A percentile compares a stretch with the other conserved stretches of the same genome.
Evolutionary conservation across 2,113 vertebrate species (phyloP).

Genomic region (Ahaetulla prasina): DNA sequence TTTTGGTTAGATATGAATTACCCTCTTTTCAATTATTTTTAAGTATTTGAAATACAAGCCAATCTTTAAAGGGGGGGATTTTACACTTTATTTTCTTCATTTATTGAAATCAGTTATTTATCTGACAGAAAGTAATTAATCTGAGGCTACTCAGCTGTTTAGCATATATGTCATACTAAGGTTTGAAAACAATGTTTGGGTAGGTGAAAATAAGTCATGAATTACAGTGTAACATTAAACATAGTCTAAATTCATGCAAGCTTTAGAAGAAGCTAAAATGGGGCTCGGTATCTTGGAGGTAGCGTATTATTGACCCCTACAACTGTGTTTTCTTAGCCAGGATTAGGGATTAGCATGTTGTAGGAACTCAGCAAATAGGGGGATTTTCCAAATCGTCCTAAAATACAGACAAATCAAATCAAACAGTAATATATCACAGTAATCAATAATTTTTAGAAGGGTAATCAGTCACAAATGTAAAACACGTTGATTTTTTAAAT

Average conservation of each 20-base stretch:
- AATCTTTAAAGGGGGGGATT: not conserved
- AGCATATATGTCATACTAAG: not conserved
- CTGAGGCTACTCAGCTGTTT: not conserved
- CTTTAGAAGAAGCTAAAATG: not conserved
- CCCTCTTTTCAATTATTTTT: not conserved
- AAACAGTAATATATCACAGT: not conserved
- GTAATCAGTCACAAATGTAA: not conserved
- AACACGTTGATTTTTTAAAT: not conserved
- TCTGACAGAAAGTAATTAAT: not conserved
- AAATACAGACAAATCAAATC: not conserved
- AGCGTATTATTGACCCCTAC: not conserved
- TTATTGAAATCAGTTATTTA: not conserved
- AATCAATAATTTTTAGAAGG: not conserved
- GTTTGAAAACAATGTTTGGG: not conserved
- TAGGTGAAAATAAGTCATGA: not conserved
- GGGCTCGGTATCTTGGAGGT: not conserved
- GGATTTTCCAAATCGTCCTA: not conserved
- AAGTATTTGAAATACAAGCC: not conserved
- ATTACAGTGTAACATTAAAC: not conserved
- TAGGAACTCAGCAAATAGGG: not conserved
- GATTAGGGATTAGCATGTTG: not conserved
- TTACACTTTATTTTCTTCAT: not conserved
- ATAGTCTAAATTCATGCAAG: not conserved
- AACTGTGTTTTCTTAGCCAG: not conserved
- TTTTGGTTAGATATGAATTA: not conserved